Evolutionary conservation across 2,113 vertebrate genomes (phyloP), one percentile per base, ranked within the genome.

Genomic region (Osmerus eperlanus): DNA sequence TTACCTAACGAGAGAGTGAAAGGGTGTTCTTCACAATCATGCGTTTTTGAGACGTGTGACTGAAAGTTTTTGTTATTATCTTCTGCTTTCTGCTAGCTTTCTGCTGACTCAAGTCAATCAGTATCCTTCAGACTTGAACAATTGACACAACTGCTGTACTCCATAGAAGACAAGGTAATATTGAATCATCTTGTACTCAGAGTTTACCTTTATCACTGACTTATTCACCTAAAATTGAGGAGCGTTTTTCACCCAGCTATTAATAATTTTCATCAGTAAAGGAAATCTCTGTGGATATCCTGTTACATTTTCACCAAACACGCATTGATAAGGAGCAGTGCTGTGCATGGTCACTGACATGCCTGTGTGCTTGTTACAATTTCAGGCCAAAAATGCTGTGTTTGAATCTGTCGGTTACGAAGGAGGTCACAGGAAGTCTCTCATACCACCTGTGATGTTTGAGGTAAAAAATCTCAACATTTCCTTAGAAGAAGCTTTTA

Each of bases 101-200:
- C 87, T 1, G 71, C 83, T 0, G 95, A 97, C 82, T 86, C 88
- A 18, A 90, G 76, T 80, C 92, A 92, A 76, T 91, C 84, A 78
- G 84, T 97, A 71, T 84, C 94, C 53, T 78, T 86, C 71, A 95
- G 92, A 80, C 93, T 98, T 67, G 94, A 94, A 78, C 94, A 96
- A 59, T 84, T 99, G 80, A 95, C 94, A 23, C 94, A 93, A 59
- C 87, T 97, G 56, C 91, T 99, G 62, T 94, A 94, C 81, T 94
- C 95, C 19, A 93, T 98, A 83, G 97, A 99, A 87, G 97, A 99
- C 23, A 98, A 96, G 96, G 97, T 99, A 87, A 60, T 25, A 15
- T 52, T 0, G 0, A 8, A 41, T 2, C 14, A 5, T 41, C 14
- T 51, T 16, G 11, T 28, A 41, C 23, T 25, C 54, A 47, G 41